Conservation (phyloP, 2,888 invertebrate species). For the Pogonocherus hispidulus region DNA sequence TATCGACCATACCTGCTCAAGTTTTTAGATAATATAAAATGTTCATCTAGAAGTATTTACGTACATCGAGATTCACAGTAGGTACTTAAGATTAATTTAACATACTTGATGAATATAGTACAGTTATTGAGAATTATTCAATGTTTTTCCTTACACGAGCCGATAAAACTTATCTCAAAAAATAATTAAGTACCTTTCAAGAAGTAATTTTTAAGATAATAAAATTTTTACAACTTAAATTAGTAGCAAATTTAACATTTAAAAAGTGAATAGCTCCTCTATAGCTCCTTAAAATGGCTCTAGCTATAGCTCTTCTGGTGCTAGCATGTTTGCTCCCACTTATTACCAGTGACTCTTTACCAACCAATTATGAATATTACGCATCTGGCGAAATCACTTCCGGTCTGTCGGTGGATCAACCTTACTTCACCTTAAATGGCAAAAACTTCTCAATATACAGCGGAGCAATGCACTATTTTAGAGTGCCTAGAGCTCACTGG, state of each 20-base stretch:
- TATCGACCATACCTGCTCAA: too few relatives aligned
- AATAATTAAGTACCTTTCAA: too few relatives aligned
- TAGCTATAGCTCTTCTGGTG: background rate
- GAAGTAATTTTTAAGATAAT: too few relatives aligned
- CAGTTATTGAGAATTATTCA: too few relatives aligned
- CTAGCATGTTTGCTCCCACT: slow-evolving; percentile 57
- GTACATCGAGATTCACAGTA: too few relatives aligned
- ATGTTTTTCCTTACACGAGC: too few relatives aligned
- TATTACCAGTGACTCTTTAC: slow-evolving; percentile 47
- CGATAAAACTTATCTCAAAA: too few relatives aligned
- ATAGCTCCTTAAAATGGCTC: background rate
- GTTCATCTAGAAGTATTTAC: too few relatives aligned
- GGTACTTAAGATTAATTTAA: too few relatives aligned
- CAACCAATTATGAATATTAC: slow-evolving; percentile 69
- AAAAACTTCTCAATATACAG: slow-evolving; percentile 67
- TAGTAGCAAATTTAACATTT: background rate
- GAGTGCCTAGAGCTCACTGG: slow-evolving; percentile 85
- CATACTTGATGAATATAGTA: too few relatives aligned
- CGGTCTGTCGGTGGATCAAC: slow-evolving; percentile 57
- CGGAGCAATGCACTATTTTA: slow-evolving; percentile 86
- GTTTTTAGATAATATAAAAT: too few relatives aligned
- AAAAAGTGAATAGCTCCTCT: background rate
- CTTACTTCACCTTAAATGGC: slow-evolving; percentile 66
- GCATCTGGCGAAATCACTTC: slow-evolving; percentile 62
- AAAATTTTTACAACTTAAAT: too few relatives aligned